phyloP scores from a whole-genome alignment of 2,888 invertebrate species.

The Phorcus lineatus region DNA sequence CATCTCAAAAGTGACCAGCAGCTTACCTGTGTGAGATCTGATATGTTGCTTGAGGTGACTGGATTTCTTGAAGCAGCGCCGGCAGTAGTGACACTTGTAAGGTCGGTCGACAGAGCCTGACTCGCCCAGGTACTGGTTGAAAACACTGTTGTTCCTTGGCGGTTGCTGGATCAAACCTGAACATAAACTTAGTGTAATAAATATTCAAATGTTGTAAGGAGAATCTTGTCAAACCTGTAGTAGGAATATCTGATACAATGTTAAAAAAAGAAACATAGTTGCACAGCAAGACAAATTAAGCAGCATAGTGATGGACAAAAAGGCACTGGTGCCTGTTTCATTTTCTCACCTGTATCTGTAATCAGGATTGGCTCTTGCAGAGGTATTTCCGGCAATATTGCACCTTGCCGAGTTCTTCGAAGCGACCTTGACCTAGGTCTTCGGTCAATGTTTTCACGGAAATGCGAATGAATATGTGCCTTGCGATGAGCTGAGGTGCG shows the following conservation, averaged over 20 bases:
- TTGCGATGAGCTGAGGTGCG: slow-evolving; percentile 74
- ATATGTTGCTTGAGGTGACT: slow-evolving; percentile 79
- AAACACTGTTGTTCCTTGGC: slow-evolving; percentile 62
- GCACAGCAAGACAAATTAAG: too few species aligned
- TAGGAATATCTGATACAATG: too few species aligned
- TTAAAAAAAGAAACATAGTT: too few species aligned
- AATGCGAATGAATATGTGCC: slow-evolving; percentile 70
- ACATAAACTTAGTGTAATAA: not conserved
- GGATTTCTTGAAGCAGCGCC: slow-evolving; percentile 78
- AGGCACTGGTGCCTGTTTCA: too few species aligned
- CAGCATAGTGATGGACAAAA: too few species aligned
- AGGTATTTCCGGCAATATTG: slow-evolving; percentile 75
- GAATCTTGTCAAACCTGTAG: too few species aligned
- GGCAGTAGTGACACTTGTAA: slow-evolving; percentile 73
- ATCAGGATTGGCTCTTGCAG: slow-evolving; percentile 79
- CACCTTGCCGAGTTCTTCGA: slow-evolving; percentile 47
- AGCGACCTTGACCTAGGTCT: slow-evolving; percentile 46
- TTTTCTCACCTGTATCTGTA: slow-evolving; percentile 75
- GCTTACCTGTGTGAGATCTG: slow-evolving; percentile 75
- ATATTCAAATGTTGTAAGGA: too few species aligned
- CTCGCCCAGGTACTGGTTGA: slow-evolving; percentile 66
- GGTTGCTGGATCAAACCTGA: slow-evolving; percentile 75
- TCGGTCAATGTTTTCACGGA: slow-evolving; percentile 47
- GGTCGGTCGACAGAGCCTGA: slow-evolving; percentile 75
- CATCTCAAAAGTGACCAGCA: not conserved